Conservation (phyloP, 23 tunicate genomes). For the Botrylloides violaceus region DNA sequence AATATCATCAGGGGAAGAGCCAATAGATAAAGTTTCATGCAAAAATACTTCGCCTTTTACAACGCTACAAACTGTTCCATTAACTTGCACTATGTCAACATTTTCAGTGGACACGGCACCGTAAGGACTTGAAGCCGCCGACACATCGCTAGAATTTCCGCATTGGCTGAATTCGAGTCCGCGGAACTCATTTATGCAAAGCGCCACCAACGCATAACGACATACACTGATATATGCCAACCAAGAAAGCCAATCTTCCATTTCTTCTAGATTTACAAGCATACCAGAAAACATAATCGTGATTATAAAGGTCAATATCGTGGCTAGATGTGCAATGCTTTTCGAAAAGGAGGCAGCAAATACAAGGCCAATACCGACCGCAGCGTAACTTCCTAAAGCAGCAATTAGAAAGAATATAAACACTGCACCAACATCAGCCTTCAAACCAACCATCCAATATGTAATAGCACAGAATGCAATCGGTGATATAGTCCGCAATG, state of each 20-base stretch:
- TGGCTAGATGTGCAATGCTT: conserved; percentile 53
- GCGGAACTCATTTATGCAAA: conserved; percentile 3
- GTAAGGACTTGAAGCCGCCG: neutral
- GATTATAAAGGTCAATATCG: conserved; percentile 56
- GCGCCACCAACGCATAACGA: conserved; percentile 39
- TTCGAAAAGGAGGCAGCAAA: conserved; percentile 50
- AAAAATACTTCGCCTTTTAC: conserved; percentile 14
- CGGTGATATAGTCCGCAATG: conserved; percentile 80
- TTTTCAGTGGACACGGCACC: neutral
- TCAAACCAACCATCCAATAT: conserved; percentile 95
- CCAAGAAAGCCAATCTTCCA: conserved; percentile 84
- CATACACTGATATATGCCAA: conserved; percentile 72
- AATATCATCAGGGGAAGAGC: neutral
- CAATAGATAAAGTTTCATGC: conserved; percentile 3
- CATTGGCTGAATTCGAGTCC: neutral
- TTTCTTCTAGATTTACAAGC: conserved; percentile 53
- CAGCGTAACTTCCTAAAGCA: conserved; percentile 58
- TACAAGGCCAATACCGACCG: conserved; percentile 69
- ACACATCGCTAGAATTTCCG: neutral
- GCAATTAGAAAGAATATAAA: conserved; percentile 57
- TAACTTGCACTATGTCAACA: neutral
- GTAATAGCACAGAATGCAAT: conserved; percentile 72
- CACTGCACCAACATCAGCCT: conserved; percentile 57
- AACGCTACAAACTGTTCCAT: neutral
- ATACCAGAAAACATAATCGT: conserved; percentile 81